Percentiles rank a stretch among this genome's conserved stretches.
These are phyloP conservation scores for Hippocampus kuda DNA, from an alignment of 2,797 vertebrate species.

Conservation along the genomic window DNA sequence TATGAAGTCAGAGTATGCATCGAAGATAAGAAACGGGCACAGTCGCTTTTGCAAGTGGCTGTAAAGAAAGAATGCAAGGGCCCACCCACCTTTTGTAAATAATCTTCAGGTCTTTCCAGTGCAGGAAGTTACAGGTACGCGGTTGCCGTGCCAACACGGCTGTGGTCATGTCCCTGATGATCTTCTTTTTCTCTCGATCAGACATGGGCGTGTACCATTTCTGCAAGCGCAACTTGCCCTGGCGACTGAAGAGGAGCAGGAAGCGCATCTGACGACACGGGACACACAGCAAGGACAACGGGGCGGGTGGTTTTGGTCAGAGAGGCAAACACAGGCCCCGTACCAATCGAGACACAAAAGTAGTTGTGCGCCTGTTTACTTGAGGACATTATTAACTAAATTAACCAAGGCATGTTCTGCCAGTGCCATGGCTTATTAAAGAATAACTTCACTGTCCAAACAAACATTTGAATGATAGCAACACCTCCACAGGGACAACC, in stretches of 20 bases:
- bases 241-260: slow-evolving; percentile 94
- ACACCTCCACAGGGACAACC: neutral
- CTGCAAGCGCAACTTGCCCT: slow-evolving; percentile 92
- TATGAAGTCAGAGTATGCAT: neutral
- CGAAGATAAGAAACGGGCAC: neutral
- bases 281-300: neutral
- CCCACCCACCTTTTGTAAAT: slow-evolving; percentile 87
- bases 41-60: neutral
- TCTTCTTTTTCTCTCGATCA: slow-evolving; percentile 92
- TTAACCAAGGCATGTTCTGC: slow-evolving; percentile 4
- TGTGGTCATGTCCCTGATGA: slow-evolving; percentile 84
- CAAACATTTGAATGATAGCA: slow-evolving; percentile 6
- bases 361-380: neutral
- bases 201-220: slow-evolving; percentile 87
- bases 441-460: slow-evolving; percentile 31
- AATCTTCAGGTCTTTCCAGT: slow-evolving; percentile 96
- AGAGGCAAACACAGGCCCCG: neutral
- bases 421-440: slow-evolving; percentile 31
- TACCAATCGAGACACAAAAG: neutral
- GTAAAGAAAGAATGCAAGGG: neutral
- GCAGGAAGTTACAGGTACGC: slow-evolving; percentile 87
- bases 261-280: slow-evolving; percentile 77
- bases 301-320: neutral
- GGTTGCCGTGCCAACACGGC: slow-evolving; percentile 82
- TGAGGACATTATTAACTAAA: slow-evolving; percentile 20